These are phyloP conservation scores for Thereuonema tuberculata DNA, from an alignment of 1,140 invertebrate species.

Conservation along the genomic window DNA sequence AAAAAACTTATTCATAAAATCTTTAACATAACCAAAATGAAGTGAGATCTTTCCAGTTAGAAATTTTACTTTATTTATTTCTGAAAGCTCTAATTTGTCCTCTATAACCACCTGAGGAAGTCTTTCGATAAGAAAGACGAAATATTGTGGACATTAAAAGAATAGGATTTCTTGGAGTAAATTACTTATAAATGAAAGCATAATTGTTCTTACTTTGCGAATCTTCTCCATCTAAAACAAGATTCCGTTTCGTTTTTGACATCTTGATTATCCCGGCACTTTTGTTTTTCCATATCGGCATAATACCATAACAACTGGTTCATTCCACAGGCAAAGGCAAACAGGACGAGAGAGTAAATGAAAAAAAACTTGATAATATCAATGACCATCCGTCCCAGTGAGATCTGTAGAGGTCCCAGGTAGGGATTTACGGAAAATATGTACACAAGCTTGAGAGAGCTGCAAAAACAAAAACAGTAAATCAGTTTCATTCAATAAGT, in stretches of 20 bases:
- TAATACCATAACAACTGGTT: slow-evolving; percentile 92
- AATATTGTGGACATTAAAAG: too few relatives aligned
- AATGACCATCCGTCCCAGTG: slow-evolving; percentile 90
- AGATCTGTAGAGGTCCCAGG: slow-evolving; percentile 93
- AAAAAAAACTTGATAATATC: slow-evolving; percentile 97
- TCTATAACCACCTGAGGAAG: too few relatives aligned
- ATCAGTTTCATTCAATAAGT: too few relatives aligned
- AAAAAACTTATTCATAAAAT: too few relatives aligned
- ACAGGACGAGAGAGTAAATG: slow-evolving; percentile 86
- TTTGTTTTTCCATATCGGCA: slow-evolving; percentile 78
- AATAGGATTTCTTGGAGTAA: too few relatives aligned
- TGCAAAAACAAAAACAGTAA: slow-evolving; percentile 33
- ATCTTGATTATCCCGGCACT: slow-evolving; percentile 39
- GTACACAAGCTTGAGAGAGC: slow-evolving; percentile 93
- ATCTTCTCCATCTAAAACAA: slow-evolving; percentile 75
- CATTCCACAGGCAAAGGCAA: slow-evolving; percentile 90
- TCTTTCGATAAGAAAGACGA: too few relatives aligned
- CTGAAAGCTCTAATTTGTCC: too few relatives aligned
- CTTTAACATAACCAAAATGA: too few relatives aligned
- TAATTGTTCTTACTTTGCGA: slow-evolving; percentile 76
- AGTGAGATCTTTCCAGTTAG: too few relatives aligned
- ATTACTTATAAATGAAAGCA: too few relatives aligned
- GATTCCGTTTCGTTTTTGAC: slow-evolving; percentile 54
- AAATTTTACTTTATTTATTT: too few relatives aligned
- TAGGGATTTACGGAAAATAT: slow-evolving; percentile 99